Evolutionary conservation across 2,797 vertebrate genomes (phyloP).

Genomic region (Rhinoraja longicauda): DNA sequence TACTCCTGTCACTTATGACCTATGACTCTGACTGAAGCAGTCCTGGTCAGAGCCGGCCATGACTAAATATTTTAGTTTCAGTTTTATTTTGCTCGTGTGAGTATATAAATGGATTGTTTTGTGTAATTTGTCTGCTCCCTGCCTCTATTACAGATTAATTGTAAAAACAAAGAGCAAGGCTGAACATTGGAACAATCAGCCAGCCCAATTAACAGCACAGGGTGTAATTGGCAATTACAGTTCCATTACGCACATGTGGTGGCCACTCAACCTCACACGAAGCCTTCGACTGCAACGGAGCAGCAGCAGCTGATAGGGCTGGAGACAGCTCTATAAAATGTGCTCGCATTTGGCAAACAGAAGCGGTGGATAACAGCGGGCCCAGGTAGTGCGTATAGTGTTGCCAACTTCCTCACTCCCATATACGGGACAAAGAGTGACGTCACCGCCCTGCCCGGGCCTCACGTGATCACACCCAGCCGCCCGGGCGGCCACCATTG

Average conservation of each 20-base stretch:
- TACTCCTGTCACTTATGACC: no score
- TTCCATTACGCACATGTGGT: conserved; percentile 52
- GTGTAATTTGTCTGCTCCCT: conserved; percentile 23
- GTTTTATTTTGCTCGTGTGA: background rate
- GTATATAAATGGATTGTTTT: background rate
- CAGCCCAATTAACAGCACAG: conserved; percentile 52
- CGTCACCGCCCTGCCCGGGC: no score
- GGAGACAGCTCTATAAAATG: no score
- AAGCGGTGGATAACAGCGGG: background rate
- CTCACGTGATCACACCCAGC: no score
- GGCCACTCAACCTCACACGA: conserved; percentile 51
- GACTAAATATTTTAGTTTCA: background rate
- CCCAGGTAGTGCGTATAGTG: no score
- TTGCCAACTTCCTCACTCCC: no score
- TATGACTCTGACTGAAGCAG: no score
- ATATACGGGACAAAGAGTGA: no score
- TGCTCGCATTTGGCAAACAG: conserved; percentile 5
- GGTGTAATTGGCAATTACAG: conserved; percentile 58
- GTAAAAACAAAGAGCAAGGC: conserved; percentile 38
- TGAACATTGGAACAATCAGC: conserved; percentile 44
- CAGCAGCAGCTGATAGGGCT: conserved; percentile 39
- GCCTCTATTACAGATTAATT: conserved; percentile 40
- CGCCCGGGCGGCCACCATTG: no score
- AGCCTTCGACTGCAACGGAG: conserved; percentile 49
- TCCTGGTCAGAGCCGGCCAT: no score